phyloP scores from a whole-genome alignment of 2,113 vertebrate species.

The Cacatua alba region DNA sequence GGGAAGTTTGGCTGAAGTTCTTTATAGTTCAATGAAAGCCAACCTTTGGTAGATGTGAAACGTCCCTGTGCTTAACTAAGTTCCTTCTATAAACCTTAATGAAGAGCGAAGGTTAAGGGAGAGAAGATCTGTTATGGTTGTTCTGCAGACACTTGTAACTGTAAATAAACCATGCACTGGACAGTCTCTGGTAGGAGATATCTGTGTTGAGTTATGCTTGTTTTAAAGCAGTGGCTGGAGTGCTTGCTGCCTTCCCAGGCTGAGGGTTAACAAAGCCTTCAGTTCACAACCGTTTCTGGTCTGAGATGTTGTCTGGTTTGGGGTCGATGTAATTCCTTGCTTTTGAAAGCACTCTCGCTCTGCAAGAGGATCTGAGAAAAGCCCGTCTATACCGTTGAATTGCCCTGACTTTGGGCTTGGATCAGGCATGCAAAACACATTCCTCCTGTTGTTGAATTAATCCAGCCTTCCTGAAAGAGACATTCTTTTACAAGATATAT shows the following conservation, averaged over 20 bases:
- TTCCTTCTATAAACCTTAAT: background rate
- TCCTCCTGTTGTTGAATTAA: background rate
- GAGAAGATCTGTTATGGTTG: background rate
- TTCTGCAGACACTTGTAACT: background rate
- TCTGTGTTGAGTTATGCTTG: accelerated
- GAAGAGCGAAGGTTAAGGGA: background rate
- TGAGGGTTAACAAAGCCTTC: background rate
- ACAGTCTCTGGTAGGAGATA: background rate
- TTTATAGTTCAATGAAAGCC: background rate
- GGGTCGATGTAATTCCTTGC: background rate
- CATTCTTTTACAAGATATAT: background rate
- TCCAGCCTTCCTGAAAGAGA: background rate
- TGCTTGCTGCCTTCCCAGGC: background rate
- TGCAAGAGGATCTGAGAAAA: background rate
- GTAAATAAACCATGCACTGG: accelerated
- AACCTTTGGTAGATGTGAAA: background rate
- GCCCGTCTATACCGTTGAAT: background rate
- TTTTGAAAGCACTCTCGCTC: accelerated
- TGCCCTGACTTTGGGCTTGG: background rate
- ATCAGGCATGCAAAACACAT: background rate
- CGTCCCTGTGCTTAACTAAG: background rate
- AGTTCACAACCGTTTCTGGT: background rate
- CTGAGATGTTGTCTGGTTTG: background rate
- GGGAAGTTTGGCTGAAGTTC: background rate
- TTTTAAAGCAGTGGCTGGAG: background rate